Evolutionary conservation across 2,888 invertebrate genomes (phyloP), one percentile per base, ranked within the genome.

Genomic region (Drosophila austrosaltans): DNA sequence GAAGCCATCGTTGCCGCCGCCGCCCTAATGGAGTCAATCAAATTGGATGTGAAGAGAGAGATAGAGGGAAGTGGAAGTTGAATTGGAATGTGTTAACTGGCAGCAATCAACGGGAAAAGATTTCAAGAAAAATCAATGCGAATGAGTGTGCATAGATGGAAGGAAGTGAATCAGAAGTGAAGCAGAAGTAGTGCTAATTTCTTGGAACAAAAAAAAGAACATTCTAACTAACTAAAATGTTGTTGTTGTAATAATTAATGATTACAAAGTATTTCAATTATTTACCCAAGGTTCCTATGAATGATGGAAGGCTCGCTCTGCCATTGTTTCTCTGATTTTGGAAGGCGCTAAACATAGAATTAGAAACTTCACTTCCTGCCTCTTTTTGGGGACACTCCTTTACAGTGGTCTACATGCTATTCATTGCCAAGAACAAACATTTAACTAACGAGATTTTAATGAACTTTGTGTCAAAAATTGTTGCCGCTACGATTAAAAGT

Each of bases 61-160:
- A 16, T 16, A 16, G 16, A 16, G 56, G 25, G 54, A 54, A 32
- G 57, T 56, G 8, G 8, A 48, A 22, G 8, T 10, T 22, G 22
- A 25, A 20, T 20, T 57, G 56, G 56, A 57, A 39, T 57, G 57
- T 57, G 57, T 22, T 57, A 25, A 57, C 57, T 57, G 57, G 22
- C 22, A 39, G 57, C 57, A 57, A 57, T 57, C 57, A 57, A 48
- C 25, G 48, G 10, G 3, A 48, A 48, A 48, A 48, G 48, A 25
- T 48, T 48, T 25, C 48, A 10, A 48, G 4, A 36, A 48, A 48
- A 48, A 48, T 48, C 25, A 48, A 48, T 25, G 48, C 10, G 22
- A 22, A 48, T 48, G 48, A 12, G 22, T 25, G 22, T 22, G 48
- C 3, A 48, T 48, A 12, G 28, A 53, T 25, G 10, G 25, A 30